These are phyloP conservation scores for Pseudachorutes palmiensis DNA, from an alignment of 1,140 invertebrate genomes.

Conservation along the genomic window DNA sequence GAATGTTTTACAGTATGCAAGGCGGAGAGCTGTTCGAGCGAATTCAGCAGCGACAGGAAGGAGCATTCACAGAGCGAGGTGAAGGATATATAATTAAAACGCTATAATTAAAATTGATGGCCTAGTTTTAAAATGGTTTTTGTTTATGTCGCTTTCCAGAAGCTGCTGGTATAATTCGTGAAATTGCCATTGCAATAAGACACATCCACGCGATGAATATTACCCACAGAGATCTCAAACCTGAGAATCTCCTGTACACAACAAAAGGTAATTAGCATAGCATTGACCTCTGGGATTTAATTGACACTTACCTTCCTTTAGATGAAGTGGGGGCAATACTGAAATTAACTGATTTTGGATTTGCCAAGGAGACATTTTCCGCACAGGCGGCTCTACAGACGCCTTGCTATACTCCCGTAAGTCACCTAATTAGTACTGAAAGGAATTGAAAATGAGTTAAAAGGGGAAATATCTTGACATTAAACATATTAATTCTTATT, in stretches of 20 bases:
- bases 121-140: conserved; percentile 22
- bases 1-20: conserved; percentile 80
- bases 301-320: not conserved
- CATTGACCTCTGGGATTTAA: too few species aligned
- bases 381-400: conserved; percentile 77
- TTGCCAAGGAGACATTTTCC: conserved; percentile 91
- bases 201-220: conserved; percentile 92
- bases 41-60: conserved; percentile 88
- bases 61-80: conserved; percentile 91
- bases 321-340: conserved; percentile 55
- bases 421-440: conserved; percentile 4
- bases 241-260: conserved; percentile 80
- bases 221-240: conserved; percentile 93
- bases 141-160: conserved; percentile 57
- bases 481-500: conserved; percentile 12
- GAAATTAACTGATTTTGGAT: conserved; percentile 98
- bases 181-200: conserved; percentile 92
- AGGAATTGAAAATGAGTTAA: not conserved
- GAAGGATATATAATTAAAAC: conserved; percentile 24
- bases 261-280: conserved; percentile 54
- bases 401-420: conserved; percentile 89
- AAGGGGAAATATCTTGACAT: too few species aligned
- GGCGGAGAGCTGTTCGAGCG: conserved; percentile 93
- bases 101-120: not conserved
- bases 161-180: conserved; percentile 85